These are phyloP conservation scores for Pinna nobilis DNA, from an alignment of 1,140 invertebrate species.

Conservation along the genomic window DNA sequence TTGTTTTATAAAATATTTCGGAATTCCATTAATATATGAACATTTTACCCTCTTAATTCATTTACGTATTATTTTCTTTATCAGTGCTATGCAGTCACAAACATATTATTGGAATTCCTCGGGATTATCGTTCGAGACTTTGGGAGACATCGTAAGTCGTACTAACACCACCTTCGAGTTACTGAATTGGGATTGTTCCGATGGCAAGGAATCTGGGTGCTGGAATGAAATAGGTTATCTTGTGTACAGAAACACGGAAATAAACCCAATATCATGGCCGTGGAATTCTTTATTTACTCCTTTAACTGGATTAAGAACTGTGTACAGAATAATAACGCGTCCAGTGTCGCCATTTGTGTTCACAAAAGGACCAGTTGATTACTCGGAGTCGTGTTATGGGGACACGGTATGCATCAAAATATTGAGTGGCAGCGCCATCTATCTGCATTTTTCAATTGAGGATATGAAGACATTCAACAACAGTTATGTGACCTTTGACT, in stretches of 20 bases:
- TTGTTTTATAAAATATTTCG: no score
- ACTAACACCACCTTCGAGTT: not conserved
- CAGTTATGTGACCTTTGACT: constrained; percentile 64
- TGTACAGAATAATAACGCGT: constrained; percentile 89
- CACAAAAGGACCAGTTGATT: constrained; percentile 48
- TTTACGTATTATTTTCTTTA: no score
- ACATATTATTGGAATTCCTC: no score
- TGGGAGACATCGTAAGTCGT: not conserved
- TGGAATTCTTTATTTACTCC: constrained; percentile 80
- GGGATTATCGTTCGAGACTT: no score
- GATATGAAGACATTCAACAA: constrained; percentile 42
- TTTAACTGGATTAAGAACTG: constrained; percentile 83
- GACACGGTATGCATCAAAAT: constrained; percentile 84
- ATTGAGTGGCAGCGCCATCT: constrained; percentile 74
- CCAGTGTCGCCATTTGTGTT: constrained; percentile 69
- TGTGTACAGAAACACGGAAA: constrained; percentile 75
- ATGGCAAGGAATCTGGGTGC: not conserved
- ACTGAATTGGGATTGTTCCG: not conserved
- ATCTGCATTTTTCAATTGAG: constrained; percentile 47
- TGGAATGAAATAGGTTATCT: constrained; percentile 6
- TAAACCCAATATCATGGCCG: constrained; percentile 20
- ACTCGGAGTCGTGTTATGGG: constrained; percentile 69
- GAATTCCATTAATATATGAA: no score
- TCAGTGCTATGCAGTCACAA: no score
- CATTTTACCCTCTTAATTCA: no score